phyloP scores from a whole-genome alignment of 2,797 vertebrate genomes.

The Aeoliscus strigatus region DNA sequence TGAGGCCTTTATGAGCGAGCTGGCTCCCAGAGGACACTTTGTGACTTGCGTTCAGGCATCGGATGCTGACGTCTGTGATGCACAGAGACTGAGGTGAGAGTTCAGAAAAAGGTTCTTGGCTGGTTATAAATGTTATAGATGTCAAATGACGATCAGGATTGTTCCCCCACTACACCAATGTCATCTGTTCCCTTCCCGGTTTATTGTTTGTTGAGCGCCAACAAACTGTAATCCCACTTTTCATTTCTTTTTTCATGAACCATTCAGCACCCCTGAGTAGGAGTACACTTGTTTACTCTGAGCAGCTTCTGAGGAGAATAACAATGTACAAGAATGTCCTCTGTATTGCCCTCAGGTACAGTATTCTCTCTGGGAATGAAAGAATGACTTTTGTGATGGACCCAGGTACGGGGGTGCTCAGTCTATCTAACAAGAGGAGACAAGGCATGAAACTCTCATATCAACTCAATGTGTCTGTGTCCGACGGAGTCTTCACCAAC shows the following conservation, averaged over 20 bases:
- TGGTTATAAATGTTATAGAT: too few species aligned
- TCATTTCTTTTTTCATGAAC: too few species aligned
- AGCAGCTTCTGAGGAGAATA: conserved; percentile 5
- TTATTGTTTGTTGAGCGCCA: too few species aligned
- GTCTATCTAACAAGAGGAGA: conserved; percentile 83
- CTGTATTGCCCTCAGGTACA: conserved; percentile 73
- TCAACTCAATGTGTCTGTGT: conserved; percentile 88
- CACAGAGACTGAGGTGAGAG: conserved; percentile 72
- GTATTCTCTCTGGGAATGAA: conserved; percentile 89
- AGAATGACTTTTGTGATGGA: conserved; percentile 88
- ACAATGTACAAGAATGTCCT: background rate
- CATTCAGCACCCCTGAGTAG: too few species aligned
- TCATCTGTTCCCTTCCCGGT: too few species aligned
- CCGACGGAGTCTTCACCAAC: conserved; percentile 95
- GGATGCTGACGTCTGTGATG: conserved; percentile 86
- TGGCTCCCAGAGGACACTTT: conserved; percentile 87
- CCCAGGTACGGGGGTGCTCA: conserved; percentile 83
- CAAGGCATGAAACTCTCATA: conserved; percentile 79
- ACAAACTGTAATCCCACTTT: too few species aligned
- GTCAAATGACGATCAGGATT: too few species aligned
- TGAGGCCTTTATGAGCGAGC: conserved; percentile 86
- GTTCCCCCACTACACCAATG: too few species aligned
- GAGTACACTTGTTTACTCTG: conserved; percentile 2
- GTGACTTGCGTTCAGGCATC: conserved; percentile 89
- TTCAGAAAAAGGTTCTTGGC: too few species aligned